Percentiles rank a stretch among this genome's conserved stretches.
These are phyloP conservation scores for Arbacia lixula DNA, from an alignment of 53 echinoderm and acorn worm species.

Conservation along the genomic window DNA sequence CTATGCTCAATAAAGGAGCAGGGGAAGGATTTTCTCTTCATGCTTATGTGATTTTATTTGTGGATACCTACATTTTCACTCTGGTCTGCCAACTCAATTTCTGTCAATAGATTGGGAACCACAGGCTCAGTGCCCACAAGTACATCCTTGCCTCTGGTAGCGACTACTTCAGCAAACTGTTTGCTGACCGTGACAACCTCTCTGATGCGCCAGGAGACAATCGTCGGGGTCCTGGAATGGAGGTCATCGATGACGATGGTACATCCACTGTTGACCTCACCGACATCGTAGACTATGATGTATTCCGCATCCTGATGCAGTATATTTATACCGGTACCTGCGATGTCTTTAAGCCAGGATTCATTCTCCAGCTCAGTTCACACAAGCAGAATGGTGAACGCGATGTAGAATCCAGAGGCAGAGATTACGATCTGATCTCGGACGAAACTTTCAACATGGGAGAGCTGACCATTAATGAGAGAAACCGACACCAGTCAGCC, in stretches of 20 bases:
- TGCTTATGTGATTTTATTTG: too few relatives aligned
- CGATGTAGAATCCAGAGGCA: background rate
- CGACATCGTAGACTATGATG: slow-evolving; percentile 54
- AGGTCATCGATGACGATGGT: slow-evolving; percentile 16
- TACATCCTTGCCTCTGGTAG: slow-evolving; percentile 82
- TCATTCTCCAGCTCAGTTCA: slow-evolving; percentile 2
- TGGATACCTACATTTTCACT: too few relatives aligned
- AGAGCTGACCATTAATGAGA: slow-evolving; percentile 63
- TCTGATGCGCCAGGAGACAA: background rate
- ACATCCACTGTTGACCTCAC: slow-evolving; percentile 62
- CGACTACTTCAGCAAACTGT: slow-evolving; percentile 82
- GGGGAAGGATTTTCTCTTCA: too few relatives aligned
- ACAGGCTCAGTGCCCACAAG: slow-evolving; percentile 78
- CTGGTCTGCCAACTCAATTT: too few relatives aligned
- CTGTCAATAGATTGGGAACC: slow-evolving; percentile 64
- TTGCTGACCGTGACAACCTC: slow-evolving; percentile 28
- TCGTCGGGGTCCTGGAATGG: background rate
- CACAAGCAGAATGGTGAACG: background rate
- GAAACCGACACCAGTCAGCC: slow-evolving; percentile 71
- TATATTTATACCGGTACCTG: slow-evolving; percentile 91
- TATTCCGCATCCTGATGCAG: slow-evolving; percentile 67
- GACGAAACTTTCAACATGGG: slow-evolving; percentile 28
- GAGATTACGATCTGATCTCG: slow-evolving; percentile 9
- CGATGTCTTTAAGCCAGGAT: slow-evolving; percentile 69
- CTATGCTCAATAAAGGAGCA: too few relatives aligned